Evolutionary conservation across 2,888 invertebrate genomes (phyloP).

Genomic region (Carterocephalus palaemon): DNA sequence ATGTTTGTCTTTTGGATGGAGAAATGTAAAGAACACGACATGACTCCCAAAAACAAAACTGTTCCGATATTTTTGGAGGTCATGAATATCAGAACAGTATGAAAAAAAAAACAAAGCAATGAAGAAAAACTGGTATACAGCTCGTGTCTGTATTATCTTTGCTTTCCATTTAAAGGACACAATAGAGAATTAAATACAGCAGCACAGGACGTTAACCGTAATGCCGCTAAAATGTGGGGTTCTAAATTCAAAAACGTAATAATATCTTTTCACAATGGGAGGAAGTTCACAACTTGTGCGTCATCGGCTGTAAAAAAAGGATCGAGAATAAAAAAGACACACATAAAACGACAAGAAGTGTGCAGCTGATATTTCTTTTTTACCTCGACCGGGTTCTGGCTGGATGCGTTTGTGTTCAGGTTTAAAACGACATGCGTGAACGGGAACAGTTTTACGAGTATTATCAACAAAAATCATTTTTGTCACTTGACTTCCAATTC

Average conservation of each 20-base stretch:
- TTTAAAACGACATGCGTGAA: constrained; percentile 19
- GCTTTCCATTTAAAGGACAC: neutral
- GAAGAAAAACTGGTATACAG: neutral
- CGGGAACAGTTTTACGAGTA: no score
- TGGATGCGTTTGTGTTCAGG: constrained; percentile 31
- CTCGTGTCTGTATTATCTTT: no score
- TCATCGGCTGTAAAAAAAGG: constrained; percentile 52
- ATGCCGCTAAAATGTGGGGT: constrained; percentile 18
- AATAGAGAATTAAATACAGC: neutral
- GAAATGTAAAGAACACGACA: no score
- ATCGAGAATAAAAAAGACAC: constrained; percentile 38
- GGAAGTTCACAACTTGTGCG: constrained; percentile 74
- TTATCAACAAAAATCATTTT: no score
- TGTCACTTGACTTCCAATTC: no score
- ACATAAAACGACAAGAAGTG: constrained; percentile 27
- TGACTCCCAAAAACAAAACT: no score
- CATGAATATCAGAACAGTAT: no score
- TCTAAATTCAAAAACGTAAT: constrained; percentile 35
- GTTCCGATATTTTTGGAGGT: no score
- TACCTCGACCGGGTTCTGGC: constrained; percentile 35
- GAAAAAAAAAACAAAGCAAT: neutral
- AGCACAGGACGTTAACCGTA: constrained; percentile 11
- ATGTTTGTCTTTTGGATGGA: no score
- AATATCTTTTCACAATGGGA: constrained; percentile 69
- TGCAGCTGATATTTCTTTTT: constrained; percentile 47